phyloP scores from a whole-genome alignment of 2,113 vertebrate species.

The Rhinopomastus cyanomelas region DNA sequence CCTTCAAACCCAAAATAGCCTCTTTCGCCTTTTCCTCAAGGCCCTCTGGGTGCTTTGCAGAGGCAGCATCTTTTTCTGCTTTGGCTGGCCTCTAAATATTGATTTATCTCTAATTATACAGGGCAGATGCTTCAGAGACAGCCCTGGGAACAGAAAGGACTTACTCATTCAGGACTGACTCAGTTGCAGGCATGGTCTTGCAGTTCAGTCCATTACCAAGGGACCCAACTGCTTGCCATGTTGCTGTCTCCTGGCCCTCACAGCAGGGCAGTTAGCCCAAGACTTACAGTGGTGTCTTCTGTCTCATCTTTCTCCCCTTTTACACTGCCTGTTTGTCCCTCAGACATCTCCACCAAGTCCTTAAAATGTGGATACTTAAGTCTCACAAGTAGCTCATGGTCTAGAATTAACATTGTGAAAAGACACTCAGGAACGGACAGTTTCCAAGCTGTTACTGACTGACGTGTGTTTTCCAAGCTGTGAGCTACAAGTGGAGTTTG shows the following conservation, averaged over 20 bases:
- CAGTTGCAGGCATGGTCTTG: conserved; percentile 4
- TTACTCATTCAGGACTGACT: conserved; percentile 37
- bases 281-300: background rate
- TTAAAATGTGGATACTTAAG: background rate
- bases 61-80: conserved; percentile 6
- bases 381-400: background rate
- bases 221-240: background rate
- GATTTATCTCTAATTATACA: background rate
- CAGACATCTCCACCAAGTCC: background rate
- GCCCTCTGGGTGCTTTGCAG: background rate
- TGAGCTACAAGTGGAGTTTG: background rate
- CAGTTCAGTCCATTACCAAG: background rate
- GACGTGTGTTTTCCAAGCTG: background rate
- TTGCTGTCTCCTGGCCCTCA: background rate
- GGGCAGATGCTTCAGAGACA: background rate
- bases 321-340: background rate
- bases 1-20: background rate
- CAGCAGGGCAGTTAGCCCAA: fast-evolving
- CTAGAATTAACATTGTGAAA: background rate
- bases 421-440: background rate
- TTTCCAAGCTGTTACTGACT: background rate
- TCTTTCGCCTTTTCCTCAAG: background rate
- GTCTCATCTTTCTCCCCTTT: background rate
- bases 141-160: background rate
- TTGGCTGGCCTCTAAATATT: background rate